These are phyloP conservation scores for Dasysyrphus tricinctus DNA, from an alignment of 2,888 invertebrate species.

Conservation along the genomic window DNA sequence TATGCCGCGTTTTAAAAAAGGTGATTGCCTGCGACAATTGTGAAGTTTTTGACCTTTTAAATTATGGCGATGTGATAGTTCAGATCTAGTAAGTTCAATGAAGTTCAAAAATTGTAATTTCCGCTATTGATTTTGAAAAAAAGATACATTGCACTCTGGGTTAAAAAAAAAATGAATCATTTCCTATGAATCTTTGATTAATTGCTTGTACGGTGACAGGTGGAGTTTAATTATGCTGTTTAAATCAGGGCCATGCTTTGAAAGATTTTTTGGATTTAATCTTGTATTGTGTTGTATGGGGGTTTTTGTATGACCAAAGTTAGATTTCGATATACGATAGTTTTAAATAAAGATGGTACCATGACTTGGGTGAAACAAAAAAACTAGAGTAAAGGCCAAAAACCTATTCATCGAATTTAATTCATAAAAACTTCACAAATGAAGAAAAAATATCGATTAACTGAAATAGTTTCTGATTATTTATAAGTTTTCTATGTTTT, in stretches of 20 bases:
- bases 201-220: slow-evolving; percentile 4
- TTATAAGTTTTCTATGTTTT: too few relatives aligned
- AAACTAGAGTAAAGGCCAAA: too few relatives aligned
- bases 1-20: slow-evolving; percentile 14
- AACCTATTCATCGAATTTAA: too few relatives aligned
- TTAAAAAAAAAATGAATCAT: background rate
- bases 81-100: slow-evolving; percentile 58
- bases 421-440: too few relatives aligned
- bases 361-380: too few relatives aligned
- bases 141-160: background rate
- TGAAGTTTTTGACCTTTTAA: slow-evolving; percentile 27
- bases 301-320: too few relatives aligned
- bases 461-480: too few relatives aligned
- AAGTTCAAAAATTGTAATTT: slow-evolving; percentile 52
- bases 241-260: background rate
- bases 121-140: slow-evolving; percentile 15
- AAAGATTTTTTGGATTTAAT: background rate
- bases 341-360: too few relatives aligned
- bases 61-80: slow-evolving; percentile 6
- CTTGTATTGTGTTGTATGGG: background rate
- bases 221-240: background rate
- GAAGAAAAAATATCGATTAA: too few relatives aligned
- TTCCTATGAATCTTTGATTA: background rate
- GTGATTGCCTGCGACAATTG: slow-evolving; percentile 59
- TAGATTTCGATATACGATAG: too few relatives aligned